These are phyloP conservation scores for Dicrostonyx torquatus DNA, from an alignment of 2,797 vertebrate species.

Conservation along the genomic window DNA sequence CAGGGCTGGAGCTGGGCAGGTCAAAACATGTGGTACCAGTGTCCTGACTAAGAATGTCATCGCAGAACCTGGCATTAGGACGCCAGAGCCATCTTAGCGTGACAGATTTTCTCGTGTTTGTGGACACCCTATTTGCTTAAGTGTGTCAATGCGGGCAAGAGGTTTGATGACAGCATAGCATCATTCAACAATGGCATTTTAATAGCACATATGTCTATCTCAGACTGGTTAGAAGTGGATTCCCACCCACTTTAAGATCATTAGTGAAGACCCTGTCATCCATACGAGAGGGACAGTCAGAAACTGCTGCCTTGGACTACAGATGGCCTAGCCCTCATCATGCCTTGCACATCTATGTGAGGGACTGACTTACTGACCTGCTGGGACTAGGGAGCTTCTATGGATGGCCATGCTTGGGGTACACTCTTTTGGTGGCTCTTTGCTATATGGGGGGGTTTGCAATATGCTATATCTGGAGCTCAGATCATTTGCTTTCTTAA, in stretches of 20 bases:
- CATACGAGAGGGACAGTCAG: background rate
- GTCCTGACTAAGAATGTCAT: background rate
- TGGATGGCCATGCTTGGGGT: background rate
- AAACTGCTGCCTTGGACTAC: background rate
- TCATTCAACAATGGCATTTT: background rate
- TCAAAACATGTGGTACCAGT: background rate
- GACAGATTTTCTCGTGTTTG: rapidly evolving
- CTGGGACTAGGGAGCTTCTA: background rate
- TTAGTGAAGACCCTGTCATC: background rate
- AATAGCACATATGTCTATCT: background rate
- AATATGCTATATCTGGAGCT: background rate
- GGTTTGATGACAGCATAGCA: background rate
- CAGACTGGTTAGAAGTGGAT: background rate
- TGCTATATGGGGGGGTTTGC: rapidly evolving
- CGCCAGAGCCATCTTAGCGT: background rate
- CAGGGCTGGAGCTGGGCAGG: background rate
- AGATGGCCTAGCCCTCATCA: background rate
- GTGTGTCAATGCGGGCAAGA: background rate
- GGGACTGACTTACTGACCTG: background rate
- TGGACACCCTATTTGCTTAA: background rate
- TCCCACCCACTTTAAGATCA: background rate
- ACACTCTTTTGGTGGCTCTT: background rate
- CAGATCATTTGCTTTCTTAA: background rate
- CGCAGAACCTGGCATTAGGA: background rate
- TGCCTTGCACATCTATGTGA: background rate